phyloP scores from a whole-genome alignment of 2,797 vertebrate genomes.

The Neoniphon sammara region DNA sequence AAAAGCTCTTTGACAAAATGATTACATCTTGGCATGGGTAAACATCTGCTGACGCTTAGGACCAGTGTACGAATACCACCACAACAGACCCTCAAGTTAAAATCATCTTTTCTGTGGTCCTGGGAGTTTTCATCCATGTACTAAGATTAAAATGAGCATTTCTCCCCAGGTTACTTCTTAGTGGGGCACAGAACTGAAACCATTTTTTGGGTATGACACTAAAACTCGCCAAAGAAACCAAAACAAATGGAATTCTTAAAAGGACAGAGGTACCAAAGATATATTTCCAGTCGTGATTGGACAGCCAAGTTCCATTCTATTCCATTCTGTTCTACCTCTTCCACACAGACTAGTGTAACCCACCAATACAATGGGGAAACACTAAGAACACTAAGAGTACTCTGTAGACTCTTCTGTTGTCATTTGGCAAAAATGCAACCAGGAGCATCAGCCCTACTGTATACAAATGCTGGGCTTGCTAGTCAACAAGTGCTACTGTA shows the following conservation, averaged over 20 bases:
- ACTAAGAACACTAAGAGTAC: neutral
- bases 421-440: neutral
- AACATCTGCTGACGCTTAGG: neutral
- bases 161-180: no score
- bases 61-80: neutral
- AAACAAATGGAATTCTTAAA: neutral
- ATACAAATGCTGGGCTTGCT: neutral
- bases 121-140: neutral
- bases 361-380: neutral
- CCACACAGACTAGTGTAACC: neutral
- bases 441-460: neutral
- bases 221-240: neutral
- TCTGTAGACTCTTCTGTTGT: neutral
- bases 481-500: neutral
- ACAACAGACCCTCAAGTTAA: neutral
- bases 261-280: neutral
- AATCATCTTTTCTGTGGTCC: no score
- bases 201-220: neutral
- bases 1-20: no score
- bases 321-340: no score
- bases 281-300: no score
- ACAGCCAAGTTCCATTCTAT: no score
- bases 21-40: no score
- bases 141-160: neutral
- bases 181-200: neutral